Evolutionary conservation across 2,113 vertebrate genomes (phyloP), one percentile per base, ranked within the genome.

Genomic region (Rhea pennata): DNA sequence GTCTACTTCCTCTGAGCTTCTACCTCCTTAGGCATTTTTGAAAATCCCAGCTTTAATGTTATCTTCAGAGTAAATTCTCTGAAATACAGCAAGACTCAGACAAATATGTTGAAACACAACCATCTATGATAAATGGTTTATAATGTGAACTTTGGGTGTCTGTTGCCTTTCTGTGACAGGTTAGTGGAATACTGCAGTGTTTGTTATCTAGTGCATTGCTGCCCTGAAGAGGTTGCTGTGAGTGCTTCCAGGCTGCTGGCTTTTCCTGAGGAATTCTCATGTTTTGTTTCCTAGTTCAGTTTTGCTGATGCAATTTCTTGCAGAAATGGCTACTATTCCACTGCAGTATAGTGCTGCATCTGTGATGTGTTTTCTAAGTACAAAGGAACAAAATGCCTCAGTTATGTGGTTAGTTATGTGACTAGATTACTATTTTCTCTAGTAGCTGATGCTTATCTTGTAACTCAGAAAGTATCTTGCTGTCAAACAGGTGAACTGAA

Each of bases 231-330:
- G 79, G 72, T 84, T 70, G 84, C 76, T 58, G 13, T 31, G 65
- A 54, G 54, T 62, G 54, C 56, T 70, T 40, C 46, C 36, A n/a
- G 48, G 59, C 46, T 70, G 24, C 40, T 54, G 65, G 46, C 66
- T 84, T 77, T 62, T 53, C 84, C 56, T 53, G 56, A 39, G 56
- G 56, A 77, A 29, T 44, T 50, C 44, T 85, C 50, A 62, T 72
- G 50, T 36, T 79, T 70, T 65, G 81, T 85, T 84, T 85, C 89
- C 74, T 48, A n/a, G 50, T 79, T 85, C 89, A 71, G 33, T 85
- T 79, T 69, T 85, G 66, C 89, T 91, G 59, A 79, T 91, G 81
- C 73, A 91, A 59, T 84, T 79, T 85, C 82, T 58, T 79, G n/a
- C 58, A 85, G 67, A 44, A 53, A 70, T n/a, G 72, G 77, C 46